These are phyloP conservation scores for Physeter macrocephalus DNA, from an alignment of 2,113 vertebrate genomes.

Conservation along the genomic window DNA sequence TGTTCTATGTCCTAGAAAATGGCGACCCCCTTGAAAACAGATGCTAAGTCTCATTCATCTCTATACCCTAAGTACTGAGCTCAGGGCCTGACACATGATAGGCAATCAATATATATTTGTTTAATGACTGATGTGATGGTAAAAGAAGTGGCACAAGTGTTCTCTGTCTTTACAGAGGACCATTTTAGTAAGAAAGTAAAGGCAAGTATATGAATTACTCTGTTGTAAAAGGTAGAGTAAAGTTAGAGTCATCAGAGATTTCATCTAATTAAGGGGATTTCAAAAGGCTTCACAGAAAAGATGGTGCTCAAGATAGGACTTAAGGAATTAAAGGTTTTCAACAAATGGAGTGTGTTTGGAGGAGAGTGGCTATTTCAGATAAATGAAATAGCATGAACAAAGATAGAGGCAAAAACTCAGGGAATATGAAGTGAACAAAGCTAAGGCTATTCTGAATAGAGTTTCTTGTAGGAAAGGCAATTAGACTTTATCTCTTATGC, in stretches of 20 bases:
- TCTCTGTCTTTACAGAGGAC: background rate
- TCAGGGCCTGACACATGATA: background rate
- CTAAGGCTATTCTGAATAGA: conserved; percentile 37
- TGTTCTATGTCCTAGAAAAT: background rate
- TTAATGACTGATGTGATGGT: background rate
- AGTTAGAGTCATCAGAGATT: conserved; percentile 64
- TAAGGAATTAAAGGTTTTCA: conserved; percentile 73
- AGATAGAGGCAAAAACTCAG: conserved; percentile 54
- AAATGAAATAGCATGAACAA: conserved; percentile 63
- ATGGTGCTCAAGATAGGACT: conserved; percentile 68
- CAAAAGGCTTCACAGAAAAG: conserved; percentile 67
- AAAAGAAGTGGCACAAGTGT: background rate
- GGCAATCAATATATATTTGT: background rate
- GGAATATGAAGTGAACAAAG: conserved; percentile 52
- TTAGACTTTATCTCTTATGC: conserved; percentile 61
- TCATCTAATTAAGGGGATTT: conserved; percentile 69
- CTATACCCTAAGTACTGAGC: background rate
- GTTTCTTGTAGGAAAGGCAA: conserved; percentile 37
- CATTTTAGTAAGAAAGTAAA: conserved; percentile 24
- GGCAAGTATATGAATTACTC: background rate
- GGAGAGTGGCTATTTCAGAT: conserved; percentile 68
- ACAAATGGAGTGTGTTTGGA: conserved; percentile 69
- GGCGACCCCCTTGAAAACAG: background rate
- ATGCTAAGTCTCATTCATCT: background rate
- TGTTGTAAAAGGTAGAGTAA: conserved; percentile 22